Evolutionary conservation across 2,113 vertebrate species (phyloP), one percentile per base, ranked within the genome.

Genomic region (Puffinus mauretanicus): DNA sequence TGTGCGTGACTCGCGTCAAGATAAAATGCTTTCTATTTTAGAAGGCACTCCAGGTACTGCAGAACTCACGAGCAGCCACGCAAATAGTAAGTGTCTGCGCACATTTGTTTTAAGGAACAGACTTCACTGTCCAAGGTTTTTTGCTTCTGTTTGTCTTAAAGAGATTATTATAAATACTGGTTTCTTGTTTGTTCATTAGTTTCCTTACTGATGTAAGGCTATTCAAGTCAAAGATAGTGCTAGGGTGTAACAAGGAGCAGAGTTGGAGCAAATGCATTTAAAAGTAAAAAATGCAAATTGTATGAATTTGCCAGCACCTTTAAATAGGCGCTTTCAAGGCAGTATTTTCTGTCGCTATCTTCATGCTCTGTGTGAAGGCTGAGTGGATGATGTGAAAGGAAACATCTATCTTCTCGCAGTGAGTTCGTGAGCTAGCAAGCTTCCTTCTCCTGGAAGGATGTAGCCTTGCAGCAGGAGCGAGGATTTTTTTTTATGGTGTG

Each of bases 101-200:
- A n/a, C 20, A 9, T 52, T 70, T 91, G 40, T 90, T 87, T 91
- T 70, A 66, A 83, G 78, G n/a, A 84, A 8, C 25, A 22, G 30
- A 40, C 17, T 79, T 93, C 27, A 49, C 69, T 83, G 51, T 78
- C 55, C 0, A 2, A n/a, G 11, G 20, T 27, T 88, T 86, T 86
- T 65, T 92, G 42, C 72, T 86, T 92, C 72, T 91, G 38, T 95
- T 90, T 83, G 29, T 88, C 86, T 92, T 78, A 84, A 86, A 67
- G 69, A 60, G 18, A 44, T 88, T 54, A 67, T 92, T 88, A 83
- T 71, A 96, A 94, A 79, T 94, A 86, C 9, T 86, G 1, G 1
- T 75, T 83, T 86, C 54, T 92, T 81, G 54, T 94, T 93, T 92
- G 57, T 64, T 75, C 62, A 7, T 89, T 69, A 42, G 54, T 60